Evolutionary conservation across 2,888 invertebrate genomes (phyloP).

Genomic region (Lycocerus yunnanus): DNA sequence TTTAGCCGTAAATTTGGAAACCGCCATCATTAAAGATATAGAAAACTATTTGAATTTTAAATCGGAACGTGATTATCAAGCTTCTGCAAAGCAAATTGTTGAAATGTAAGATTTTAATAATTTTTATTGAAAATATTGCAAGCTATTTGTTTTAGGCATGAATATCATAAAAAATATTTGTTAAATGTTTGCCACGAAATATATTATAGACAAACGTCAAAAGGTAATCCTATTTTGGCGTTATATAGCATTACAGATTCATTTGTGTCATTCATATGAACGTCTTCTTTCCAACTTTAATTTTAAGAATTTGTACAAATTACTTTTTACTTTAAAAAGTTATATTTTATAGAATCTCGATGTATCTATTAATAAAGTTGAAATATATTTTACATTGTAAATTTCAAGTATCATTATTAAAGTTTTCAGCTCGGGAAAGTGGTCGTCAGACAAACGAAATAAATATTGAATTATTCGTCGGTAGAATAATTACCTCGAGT

Average conservation of each 20-base stretch:
- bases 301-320: background rate
- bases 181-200: slow-evolving; percentile 70
- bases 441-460: too few species aligned
- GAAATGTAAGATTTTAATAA: slow-evolving; percentile 58
- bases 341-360: background rate
- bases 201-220: slow-evolving; percentile 56
- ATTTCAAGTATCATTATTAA: background rate
- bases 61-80: slow-evolving; percentile 58
- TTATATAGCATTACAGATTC: slow-evolving; percentile 59
- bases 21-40: slow-evolving; percentile 64
- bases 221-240: slow-evolving; percentile 58
- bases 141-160: slow-evolving; percentile 60
- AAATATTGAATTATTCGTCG: too few species aligned
- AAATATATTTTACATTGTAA: background rate
- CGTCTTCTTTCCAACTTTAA: background rate
- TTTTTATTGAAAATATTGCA: background rate
- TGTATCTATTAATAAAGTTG: background rate
- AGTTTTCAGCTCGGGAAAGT: too few species aligned
- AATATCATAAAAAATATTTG: slow-evolving; percentile 70
- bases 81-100: slow-evolving; percentile 59
- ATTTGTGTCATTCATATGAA: background rate
- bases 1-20: slow-evolving; percentile 66
- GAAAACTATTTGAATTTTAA: slow-evolving; percentile 64
- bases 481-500: too few species aligned
- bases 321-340: background rate